phyloP scores from a whole-genome alignment of 2,888 invertebrate genomes.

The Lagria hirta region DNA sequence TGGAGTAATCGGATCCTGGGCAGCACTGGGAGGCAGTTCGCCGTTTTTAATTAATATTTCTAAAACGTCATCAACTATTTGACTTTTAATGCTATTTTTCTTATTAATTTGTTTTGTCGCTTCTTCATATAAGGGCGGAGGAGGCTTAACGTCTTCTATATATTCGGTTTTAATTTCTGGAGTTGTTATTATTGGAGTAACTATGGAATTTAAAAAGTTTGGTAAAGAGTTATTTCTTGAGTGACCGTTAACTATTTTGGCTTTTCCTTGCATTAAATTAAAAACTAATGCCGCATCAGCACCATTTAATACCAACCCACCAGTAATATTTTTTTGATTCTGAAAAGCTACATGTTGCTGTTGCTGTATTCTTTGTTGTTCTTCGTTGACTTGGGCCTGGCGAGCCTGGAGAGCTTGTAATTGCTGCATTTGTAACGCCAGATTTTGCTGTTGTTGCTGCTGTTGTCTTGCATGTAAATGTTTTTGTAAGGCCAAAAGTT shows the following conservation, averaged over 20 bases:
- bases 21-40: conserved; percentile 86
- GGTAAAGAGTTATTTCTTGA: conserved; percentile 61
- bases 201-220: conserved; percentile 58
- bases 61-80: conserved; percentile 87
- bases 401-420: conserved; percentile 65
- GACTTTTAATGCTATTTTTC: conserved; percentile 63
- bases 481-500: conserved; percentile 49
- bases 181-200: conserved; percentile 41
- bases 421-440: conserved; percentile 61
- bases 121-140: conserved; percentile 72
- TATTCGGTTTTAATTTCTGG: conserved; percentile 42
- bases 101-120: conserved; percentile 64
- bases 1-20: conserved; percentile 68
- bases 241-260: conserved; percentile 57
- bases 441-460: conserved; percentile 60
- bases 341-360: conserved; percentile 55
- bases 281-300: conserved; percentile 59
- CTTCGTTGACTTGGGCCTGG: conserved; percentile 48
- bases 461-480: conserved; percentile 50
- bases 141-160: conserved; percentile 56
- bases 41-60: conserved; percentile 93
- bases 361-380: conserved; percentile 57
- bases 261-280: conserved; percentile 55
- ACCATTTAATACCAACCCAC: conserved; percentile 66
- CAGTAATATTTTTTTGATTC: conserved; percentile 51